Percentiles rank a stretch among this genome's conserved stretches.
These are phyloP conservation scores for Drosophila formosana DNA, from an alignment of 2,888 invertebrate species.

Conservation along the genomic window DNA sequence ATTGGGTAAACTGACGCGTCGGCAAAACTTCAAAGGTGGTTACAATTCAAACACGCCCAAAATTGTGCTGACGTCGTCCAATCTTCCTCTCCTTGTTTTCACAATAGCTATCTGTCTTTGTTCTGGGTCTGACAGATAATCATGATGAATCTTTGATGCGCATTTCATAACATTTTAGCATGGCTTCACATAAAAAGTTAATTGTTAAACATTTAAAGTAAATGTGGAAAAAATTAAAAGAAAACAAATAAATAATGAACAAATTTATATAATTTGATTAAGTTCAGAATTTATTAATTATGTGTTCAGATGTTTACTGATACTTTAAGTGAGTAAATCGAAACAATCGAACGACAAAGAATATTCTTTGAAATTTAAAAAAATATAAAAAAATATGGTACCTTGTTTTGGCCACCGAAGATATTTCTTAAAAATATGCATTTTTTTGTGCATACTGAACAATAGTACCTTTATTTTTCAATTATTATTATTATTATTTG, in stretches of 20 bases:
- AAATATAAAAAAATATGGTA: too few species aligned
- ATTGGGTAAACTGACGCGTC: slow-evolving; percentile 77
- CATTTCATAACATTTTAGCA: slow-evolving; percentile 53
- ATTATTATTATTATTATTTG: too few species aligned
- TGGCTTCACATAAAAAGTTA: slow-evolving; percentile 39
- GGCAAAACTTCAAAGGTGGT: slow-evolving; percentile 67
- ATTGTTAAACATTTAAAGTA: slow-evolving; percentile 15
- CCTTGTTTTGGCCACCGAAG: too few species aligned
- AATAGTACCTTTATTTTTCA: too few species aligned
- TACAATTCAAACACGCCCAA: slow-evolving; percentile 43
- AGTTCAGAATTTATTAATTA: not conserved
- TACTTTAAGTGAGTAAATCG: too few species aligned
- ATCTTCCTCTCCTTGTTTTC: not conserved
- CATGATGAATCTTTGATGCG: slow-evolving; percentile 63
- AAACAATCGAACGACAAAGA: too few species aligned
- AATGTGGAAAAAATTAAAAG: slow-evolving; percentile 6
- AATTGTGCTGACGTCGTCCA: slow-evolving; percentile 14
- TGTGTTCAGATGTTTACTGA: not conserved
- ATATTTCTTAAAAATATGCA: too few species aligned
- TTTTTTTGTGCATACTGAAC: too few species aligned
- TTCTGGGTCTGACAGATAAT: slow-evolving; percentile 30
- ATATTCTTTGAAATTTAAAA: too few species aligned
- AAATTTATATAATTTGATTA: not conserved
- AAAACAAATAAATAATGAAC: too few species aligned
- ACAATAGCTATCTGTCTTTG: not conserved